Base-by-base conservation (phyloP, 2,113 vertebrate species). In the Dasyurus viverrinus region DNA sequence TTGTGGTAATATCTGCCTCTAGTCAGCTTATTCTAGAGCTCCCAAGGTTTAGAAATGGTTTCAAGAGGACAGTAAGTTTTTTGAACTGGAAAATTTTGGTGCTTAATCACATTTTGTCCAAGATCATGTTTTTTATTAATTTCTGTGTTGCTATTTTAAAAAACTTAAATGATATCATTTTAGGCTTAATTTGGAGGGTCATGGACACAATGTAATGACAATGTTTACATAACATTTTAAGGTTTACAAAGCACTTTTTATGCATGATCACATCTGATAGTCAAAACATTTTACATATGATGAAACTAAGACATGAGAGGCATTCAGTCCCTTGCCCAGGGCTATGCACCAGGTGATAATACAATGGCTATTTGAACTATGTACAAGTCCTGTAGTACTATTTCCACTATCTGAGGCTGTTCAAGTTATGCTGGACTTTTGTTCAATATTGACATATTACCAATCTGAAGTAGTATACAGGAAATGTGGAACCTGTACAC, bases 401-500 rank as follows among this genome's bases (percentile, higher is more conserved):
- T 76, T 84, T 84, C 16, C 16, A 42, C 68, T 42, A 2, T 76
- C 60, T 76, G 60, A 12, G 60, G 4, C 36, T 96, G 54, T 27
- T 95, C n/a, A 55, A 48, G 46, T 89, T 89, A n/a, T 1, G n/a
- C 50, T 53, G 47, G 26, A 54, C 6, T 42, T 5, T 47, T 54
- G 92, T 54, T 57, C 96, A 93, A 52, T 46, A 96, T 92, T 91
- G 5, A 54, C 89, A 26, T 46, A 27, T 48, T 48, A 36, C 76
- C 47, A 90, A 90, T 95, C 92, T 95, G 57, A 96, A 96, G 55
- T 89, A 89, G 91, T 96, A 94, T 54, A 55, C 92, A 93, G 54
- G 92, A 95, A 53, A 53, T 54, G 84, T 90, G 8, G 95, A 97
- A 89, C 48, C 54, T 54, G 25, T 26, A 30, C 16, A 52, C 90